Evolutionary conservation across 2,113 vertebrate species (phyloP).

Genomic region (Chamaetylas fuelleborni): DNA sequence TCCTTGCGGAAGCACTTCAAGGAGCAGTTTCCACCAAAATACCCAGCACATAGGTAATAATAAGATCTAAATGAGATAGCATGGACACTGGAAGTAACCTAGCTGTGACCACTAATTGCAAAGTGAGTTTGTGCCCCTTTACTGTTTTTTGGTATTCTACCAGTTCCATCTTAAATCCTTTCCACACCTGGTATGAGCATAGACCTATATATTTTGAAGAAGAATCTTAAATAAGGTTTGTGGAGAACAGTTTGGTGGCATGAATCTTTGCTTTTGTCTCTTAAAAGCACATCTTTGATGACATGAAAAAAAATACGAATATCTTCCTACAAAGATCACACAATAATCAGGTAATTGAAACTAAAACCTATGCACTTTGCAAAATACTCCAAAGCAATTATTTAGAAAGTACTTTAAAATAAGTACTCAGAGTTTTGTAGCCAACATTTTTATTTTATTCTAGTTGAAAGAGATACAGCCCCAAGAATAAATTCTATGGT

Average conservation of each 20-base stretch:
- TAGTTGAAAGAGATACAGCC: not conserved
- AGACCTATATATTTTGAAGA: not conserved
- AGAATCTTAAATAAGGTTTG: not conserved
- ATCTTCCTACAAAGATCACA: not conserved
- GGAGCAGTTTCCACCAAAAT: not conserved
- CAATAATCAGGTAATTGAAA: not conserved
- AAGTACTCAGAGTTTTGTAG: not conserved
- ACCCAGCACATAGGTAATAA: not conserved
- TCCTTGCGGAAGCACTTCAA: not conserved
- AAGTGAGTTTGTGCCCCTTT: not conserved
- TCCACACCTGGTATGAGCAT: not conserved
- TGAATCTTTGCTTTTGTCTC: not conserved
- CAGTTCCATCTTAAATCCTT: not conserved
- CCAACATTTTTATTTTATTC: not conserved
- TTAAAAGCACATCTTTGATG: not conserved
- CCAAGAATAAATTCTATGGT: not conserved
- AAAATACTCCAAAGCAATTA: not conserved
- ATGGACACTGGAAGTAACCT: not conserved
- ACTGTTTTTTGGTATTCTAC: not conserved
- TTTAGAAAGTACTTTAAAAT: not conserved
- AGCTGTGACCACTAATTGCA: not conserved
- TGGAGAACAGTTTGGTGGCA: not conserved
- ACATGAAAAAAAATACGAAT: not conserved
- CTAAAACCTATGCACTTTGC: not conserved
- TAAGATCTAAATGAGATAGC: not conserved